Evolutionary conservation across 1,140 invertebrate species (phyloP).

Genomic region (Hyles euphorbiae): DNA sequence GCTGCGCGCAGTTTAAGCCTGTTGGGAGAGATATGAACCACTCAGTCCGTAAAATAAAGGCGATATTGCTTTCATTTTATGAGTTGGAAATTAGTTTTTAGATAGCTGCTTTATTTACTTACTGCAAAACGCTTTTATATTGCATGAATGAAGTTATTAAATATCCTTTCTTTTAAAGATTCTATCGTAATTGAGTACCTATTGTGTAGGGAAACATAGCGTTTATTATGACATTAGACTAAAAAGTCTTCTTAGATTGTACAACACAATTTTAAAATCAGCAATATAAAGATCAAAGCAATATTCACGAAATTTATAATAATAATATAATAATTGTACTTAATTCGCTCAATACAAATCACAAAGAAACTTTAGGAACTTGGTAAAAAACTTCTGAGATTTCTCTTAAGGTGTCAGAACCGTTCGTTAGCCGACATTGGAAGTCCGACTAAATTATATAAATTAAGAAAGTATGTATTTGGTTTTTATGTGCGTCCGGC

Average conservation of each 20-base stretch:
- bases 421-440: constrained; percentile 27
- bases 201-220: no score
- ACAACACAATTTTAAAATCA: no score
- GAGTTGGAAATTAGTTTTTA: not conserved
- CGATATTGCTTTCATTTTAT: not conserved
- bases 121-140: no score
- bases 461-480: constrained; percentile 26
- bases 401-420: constrained; percentile 27
- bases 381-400: constrained; percentile 26
- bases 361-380: constrained; percentile 16
- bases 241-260: no score
- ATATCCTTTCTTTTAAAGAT: no score
- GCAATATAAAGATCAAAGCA: no score
- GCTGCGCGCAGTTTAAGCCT: not conserved
- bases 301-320: no score
- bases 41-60: not conserved
- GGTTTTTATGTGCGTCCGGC: constrained; percentile 19
- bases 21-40: not conserved
- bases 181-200: no score
- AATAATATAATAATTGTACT: no score
- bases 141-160: no score
- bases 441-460: constrained; percentile 25
- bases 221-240: no score
- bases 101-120: no score
- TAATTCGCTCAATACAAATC: constrained; percentile 14